Percentiles rank a stretch among this genome's conserved stretches.
Conservation (phyloP, 2,888 invertebrate genomes). For the Rosalia funebris region DNA sequence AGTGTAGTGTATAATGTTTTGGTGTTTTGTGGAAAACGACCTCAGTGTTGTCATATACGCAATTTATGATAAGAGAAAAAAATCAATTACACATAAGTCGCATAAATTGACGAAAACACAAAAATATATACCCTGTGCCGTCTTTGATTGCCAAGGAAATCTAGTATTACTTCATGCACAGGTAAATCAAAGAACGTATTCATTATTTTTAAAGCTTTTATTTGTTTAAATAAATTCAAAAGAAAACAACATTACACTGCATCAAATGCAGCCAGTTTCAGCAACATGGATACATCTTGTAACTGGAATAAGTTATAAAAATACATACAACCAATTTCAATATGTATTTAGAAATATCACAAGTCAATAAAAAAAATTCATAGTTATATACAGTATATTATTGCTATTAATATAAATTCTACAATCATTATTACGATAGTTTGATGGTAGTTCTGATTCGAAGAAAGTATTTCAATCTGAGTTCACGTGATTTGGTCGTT, state of each 20-base stretch:
- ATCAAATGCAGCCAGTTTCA: conserved; percentile 34
- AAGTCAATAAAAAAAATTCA: conserved; percentile 38
- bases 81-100: too few relatives aligned
- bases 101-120: too few relatives aligned
- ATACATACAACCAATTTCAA: conserved; percentile 37
- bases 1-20: too few relatives aligned
- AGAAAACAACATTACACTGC: conserved; percentile 35
- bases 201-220: conserved; percentile 38
- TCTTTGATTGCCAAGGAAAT: too few relatives aligned
- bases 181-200: too few relatives aligned
- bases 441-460: conserved; percentile 18
- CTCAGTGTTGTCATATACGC: too few relatives aligned
- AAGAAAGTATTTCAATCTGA: neutral
- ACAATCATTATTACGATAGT: conserved; percentile 35
- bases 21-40: too few relatives aligned
- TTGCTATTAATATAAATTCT: conserved; percentile 41
- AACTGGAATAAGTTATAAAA: conserved; percentile 37
- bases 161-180: too few relatives aligned
- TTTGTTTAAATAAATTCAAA: conserved; percentile 28
- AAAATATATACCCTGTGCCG: too few relatives aligned
- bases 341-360: conserved; percentile 37
- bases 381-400: conserved; percentile 41
- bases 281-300: conserved; percentile 29
- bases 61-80: too few relatives aligned
- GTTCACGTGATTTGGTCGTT: neutral